Base-by-base conservation (phyloP, 1,140 invertebrate genomes). In the Penaeus indicus region DNA sequence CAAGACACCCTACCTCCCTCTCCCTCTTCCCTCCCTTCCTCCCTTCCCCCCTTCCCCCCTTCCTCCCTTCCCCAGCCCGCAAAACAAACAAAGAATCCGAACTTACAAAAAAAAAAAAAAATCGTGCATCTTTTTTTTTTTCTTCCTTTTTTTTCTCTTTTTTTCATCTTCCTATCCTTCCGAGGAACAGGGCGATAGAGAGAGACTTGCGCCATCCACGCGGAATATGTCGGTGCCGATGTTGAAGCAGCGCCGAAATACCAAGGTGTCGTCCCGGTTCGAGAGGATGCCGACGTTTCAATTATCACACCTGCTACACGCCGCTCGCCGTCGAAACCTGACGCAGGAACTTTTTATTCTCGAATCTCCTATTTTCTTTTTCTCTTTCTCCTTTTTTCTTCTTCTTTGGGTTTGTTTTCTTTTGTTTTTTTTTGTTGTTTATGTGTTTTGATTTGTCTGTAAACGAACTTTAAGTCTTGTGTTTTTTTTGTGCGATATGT, bases 241-340 rank as follows among this genome's bases (percentile, higher is more conserved):
- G 38, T 22, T 79, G 77, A 42, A 54, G 11, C 77, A 25, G n/a
- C 54, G 19, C 77, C 38, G 32, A 54, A 61, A 80, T 80, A 80
- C 78, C 78, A 25, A 47, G 25, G 78, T 80, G 78, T 80, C 78
- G 54, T 22, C 47, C 22, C 7, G 78, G 4, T 25, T 16, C 47
- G 78, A 18, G 78, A 25, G n/a, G 47, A 19, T n/a, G 13, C 77
- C 78, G 47, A 80, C 78, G 38, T 61, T 80, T 80, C 78, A 80
- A 80, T 80, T 80, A 80, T 60, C 78, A 80, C 78, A 80, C 78
- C 78, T 80, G 78, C 78, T 80, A 25, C 47, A 54, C 54, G 22
- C 19, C 22, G 16, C 78, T n/a, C 47, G 54, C 54, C 54, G 54
- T 54, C 54, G 54, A 54, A 54, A 54, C 54, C 54, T 54, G 54